Conservation (phyloP, 37 sponge, comb jelly and placozoan genomes). For the Hormiphora californensis region DNA sequence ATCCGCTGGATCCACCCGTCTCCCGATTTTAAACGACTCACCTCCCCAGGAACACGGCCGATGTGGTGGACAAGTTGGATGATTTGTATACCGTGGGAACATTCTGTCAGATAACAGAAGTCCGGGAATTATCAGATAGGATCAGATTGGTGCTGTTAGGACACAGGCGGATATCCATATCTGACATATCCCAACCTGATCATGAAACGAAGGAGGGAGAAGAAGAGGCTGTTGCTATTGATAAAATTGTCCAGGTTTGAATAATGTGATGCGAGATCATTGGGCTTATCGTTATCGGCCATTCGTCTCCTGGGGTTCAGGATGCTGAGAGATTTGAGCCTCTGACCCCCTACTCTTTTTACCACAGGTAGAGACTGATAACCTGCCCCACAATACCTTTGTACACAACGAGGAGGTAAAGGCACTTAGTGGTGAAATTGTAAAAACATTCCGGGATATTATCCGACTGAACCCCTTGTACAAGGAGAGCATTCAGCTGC, state of each 20-base stretch:
- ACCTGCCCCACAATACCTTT: conserved; percentile 67
- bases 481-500: conserved; percentile 55
- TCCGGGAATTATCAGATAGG: conserved; percentile 68
- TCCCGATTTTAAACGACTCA: too few species aligned
- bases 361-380: conserved; percentile 70
- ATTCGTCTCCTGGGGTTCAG: too few species aligned
- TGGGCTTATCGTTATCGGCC: background rate
- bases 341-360: too few species aligned
- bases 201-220: conserved; percentile 35
- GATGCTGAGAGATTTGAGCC: too few species aligned
- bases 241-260: background rate
- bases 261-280: background rate
- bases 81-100: conserved; percentile 80
- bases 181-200: conserved; percentile 45
- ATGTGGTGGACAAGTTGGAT: conserved; percentile 58
- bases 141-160: conserved; percentile 80
- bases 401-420: conserved; percentile 67
- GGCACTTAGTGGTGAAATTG: conserved; percentile 85
- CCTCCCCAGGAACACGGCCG: conserved; percentile 54
- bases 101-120: conserved; percentile 82
- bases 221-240: background rate
- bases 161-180: conserved; percentile 60
- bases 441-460: conserved; percentile 90
- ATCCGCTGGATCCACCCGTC: too few species aligned
- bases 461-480: conserved; percentile 81